These are phyloP conservation scores for Ectropis grisescens DNA, from an alignment of 1,140 invertebrate species.

Conservation along the genomic window DNA sequence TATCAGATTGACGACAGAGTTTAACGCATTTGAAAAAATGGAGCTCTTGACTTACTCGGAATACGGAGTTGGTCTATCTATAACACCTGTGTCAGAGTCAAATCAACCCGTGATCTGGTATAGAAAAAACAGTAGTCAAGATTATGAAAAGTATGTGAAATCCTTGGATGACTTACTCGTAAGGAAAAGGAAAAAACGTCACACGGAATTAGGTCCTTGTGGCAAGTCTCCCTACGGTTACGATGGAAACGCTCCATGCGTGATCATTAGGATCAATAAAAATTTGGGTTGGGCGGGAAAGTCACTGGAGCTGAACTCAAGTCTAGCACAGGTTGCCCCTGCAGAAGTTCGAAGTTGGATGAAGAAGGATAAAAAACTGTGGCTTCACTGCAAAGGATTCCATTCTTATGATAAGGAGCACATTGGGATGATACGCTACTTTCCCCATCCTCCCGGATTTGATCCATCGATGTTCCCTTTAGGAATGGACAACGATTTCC, in stretches of 20 bases:
- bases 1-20: conserved; percentile 22
- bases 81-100: conserved; percentile 27
- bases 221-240: conserved; percentile 41
- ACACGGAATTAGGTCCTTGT: conserved; percentile 38
- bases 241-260: conserved; percentile 38
- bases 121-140: conserved; percentile 15
- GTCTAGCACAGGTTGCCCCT: conserved; percentile 18
- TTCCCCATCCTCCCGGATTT: conserved; percentile 49
- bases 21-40: conserved; percentile 18
- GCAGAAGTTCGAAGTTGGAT: conserved; percentile 28
- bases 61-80: conserved; percentile 39
- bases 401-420: conserved; percentile 48
- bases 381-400: conserved; percentile 38
- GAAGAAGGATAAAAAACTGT: conserved; percentile 25
- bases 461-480: conserved; percentile 34
- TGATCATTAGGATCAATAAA: conserved; percentile 49
- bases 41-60: conserved; percentile 25
- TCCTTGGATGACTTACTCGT: conserved; percentile 25
- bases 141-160: conserved; percentile 38
- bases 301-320: conserved; percentile 21
- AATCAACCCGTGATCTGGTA: conserved; percentile 41
- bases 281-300: conserved; percentile 32
- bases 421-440: conserved; percentile 38
- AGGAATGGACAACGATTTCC: conserved; percentile 17
- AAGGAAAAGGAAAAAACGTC: conserved; percentile 20